phyloP scores from a whole-genome alignment of 2,113 vertebrate species.

The Raphicerus campestris region DNA sequence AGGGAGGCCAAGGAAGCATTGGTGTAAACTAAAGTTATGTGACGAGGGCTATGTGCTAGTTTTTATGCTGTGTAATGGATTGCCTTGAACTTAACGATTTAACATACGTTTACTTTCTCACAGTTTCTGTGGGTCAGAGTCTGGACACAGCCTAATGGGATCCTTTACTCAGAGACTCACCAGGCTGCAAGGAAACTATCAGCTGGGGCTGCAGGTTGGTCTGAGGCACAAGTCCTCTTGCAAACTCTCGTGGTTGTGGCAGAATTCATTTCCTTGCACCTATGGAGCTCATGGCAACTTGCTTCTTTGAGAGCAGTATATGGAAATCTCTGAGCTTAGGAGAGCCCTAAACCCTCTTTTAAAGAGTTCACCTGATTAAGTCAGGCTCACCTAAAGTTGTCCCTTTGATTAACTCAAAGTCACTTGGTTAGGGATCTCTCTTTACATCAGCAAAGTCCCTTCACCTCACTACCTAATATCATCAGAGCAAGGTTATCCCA shows the following conservation, averaged over 20 bases:
- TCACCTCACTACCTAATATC: not conserved
- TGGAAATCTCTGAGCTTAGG: not conserved
- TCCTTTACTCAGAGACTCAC: not conserved
- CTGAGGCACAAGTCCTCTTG: not conserved
- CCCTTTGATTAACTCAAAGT: not conserved
- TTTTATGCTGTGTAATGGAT: not conserved
- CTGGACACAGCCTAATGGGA: not conserved
- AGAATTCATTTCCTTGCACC: not conserved
- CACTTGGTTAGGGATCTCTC: not conserved
- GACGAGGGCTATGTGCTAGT: not conserved
- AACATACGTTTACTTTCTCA: not conserved
- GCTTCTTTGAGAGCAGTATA: not conserved
- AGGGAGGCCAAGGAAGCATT: not conserved
- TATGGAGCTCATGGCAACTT: not conserved
- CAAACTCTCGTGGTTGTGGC: not conserved
- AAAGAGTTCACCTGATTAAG: not conserved
- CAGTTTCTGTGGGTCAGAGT: not conserved
- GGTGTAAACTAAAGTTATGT: not conserved
- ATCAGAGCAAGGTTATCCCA: not conserved
- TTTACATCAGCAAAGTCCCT: not conserved
- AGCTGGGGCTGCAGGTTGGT: not conserved
- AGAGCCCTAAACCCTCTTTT: not conserved
- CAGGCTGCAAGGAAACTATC: not conserved
- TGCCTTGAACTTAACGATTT: not conserved
- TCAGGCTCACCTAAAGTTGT: not conserved